Percentiles rank a stretch among this genome's conserved stretches.
These are phyloP conservation scores for Acanthosoma haemorrhoidale DNA, from an alignment of 2,888 invertebrate species.

Conservation along the genomic window DNA sequence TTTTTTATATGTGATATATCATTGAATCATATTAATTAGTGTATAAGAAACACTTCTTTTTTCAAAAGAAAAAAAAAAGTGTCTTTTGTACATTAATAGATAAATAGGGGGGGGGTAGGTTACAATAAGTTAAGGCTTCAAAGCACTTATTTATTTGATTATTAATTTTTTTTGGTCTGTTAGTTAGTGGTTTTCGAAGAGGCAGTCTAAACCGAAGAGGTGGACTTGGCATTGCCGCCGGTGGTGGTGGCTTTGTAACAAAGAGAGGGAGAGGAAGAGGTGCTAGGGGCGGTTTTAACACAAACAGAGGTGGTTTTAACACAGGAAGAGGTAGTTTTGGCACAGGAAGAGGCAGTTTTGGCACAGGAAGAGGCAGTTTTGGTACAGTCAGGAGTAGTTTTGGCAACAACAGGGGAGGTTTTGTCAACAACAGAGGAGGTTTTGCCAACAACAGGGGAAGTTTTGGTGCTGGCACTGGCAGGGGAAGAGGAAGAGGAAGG, in stretches of 20 bases:
- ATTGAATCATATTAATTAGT: no score
- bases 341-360: constrained; percentile 9
- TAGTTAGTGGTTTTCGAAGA: neutral
- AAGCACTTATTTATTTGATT: no score
- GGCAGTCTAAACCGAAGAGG: neutral
- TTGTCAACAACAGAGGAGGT: neutral
- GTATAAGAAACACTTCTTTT: no score
- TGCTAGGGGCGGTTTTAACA: neutral
- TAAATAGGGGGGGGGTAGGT: no score
- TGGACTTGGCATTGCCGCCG: neutral
- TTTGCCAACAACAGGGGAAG: neutral
- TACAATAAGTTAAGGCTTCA: no score
- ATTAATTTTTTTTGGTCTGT: no score
- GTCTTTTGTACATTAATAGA: no score
- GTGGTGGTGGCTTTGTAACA: neutral
- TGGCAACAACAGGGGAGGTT: neutral
- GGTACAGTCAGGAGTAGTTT: neutral
- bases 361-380: constrained; percentile 13
- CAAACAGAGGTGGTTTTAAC: neutral
- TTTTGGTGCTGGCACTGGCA: no score
- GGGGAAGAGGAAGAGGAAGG: constrained; percentile 25
- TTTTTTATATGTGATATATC: no score
- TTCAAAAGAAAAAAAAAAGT: no score
- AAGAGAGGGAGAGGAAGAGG: neutral
- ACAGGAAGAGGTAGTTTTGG: constrained; percentile 2